These are phyloP conservation scores for Melanocharis versteri DNA, from an alignment of 2,113 vertebrate genomes.

Conservation along the genomic window DNA sequence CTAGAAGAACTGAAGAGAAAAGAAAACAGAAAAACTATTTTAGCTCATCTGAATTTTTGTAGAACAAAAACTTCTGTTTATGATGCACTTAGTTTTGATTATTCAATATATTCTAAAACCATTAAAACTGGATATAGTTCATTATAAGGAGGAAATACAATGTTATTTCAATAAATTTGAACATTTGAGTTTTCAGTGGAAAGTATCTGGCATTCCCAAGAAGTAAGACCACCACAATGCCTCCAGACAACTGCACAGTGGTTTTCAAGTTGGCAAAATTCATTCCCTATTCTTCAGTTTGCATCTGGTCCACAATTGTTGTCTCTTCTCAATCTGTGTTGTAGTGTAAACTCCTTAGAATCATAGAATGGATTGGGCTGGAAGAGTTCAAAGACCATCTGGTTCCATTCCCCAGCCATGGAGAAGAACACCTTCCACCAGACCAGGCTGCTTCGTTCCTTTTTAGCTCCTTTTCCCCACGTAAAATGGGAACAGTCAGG, in stretches of 20 bases:
- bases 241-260: background rate
- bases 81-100: background rate
- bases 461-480: background rate
- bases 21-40: constrained; percentile 13
- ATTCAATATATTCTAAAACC: background rate
- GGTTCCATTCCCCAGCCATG: background rate
- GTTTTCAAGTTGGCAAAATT: background rate
- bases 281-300: background rate
- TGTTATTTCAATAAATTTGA: background rate
- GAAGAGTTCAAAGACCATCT: background rate
- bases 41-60: background rate
- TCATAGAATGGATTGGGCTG: rapidly evolving
- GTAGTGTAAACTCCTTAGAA: background rate
- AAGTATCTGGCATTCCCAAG: background rate
- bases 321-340: background rate
- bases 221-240: background rate
- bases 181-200: background rate
- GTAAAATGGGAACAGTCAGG: background rate
- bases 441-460: rapidly evolving
- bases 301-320: background rate
- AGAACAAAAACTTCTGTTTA: background rate
- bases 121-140: background rate
- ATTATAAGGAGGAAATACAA: background rate
- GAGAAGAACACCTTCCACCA: background rate
- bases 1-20: constrained; percentile 68